These are phyloP conservation scores for Psylliodes chrysocephalus DNA, from an alignment of 2,888 invertebrate genomes.

Conservation along the genomic window DNA sequence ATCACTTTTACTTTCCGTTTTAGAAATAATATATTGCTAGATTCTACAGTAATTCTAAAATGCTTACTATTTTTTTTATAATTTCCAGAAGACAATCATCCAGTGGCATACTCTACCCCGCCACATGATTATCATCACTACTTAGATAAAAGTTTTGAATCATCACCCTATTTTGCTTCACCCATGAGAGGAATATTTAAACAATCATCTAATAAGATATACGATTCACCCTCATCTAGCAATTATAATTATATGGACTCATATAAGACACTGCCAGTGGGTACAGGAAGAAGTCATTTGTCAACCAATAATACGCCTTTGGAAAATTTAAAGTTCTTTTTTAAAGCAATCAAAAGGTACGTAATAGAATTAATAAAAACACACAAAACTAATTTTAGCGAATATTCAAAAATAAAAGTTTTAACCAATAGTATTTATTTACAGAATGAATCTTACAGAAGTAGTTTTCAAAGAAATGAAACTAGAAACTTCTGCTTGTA, in stretches of 20 bases:
- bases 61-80: background rate
- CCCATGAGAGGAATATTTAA: background rate
- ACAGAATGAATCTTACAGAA: conserved; percentile 47
- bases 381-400: no score
- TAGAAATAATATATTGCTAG: no score
- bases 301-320: background rate
- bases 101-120: conserved; percentile 23
- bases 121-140: conserved; percentile 18
- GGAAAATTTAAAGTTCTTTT: conserved; percentile 16
- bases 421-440: background rate
- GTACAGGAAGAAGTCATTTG: conserved; percentile 5
- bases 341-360: conserved; percentile 20
- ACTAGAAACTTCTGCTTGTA: conserved; percentile 60
- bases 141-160: conserved; percentile 6
- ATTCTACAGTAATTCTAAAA: no score
- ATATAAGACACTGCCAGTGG: background rate
- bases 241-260: background rate
- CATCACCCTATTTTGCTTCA: conserved; percentile 7
- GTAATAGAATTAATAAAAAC: no score
- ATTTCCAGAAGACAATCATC: conserved; percentile 33
- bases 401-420: background rate
- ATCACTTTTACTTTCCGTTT: no score
- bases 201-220: conserved; percentile 2
- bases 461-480: conserved; percentile 57
- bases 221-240: background rate